These are phyloP conservation scores for Pogonocichla stellata DNA, from an alignment of 2,113 vertebrate genomes.

Conservation along the genomic window DNA sequence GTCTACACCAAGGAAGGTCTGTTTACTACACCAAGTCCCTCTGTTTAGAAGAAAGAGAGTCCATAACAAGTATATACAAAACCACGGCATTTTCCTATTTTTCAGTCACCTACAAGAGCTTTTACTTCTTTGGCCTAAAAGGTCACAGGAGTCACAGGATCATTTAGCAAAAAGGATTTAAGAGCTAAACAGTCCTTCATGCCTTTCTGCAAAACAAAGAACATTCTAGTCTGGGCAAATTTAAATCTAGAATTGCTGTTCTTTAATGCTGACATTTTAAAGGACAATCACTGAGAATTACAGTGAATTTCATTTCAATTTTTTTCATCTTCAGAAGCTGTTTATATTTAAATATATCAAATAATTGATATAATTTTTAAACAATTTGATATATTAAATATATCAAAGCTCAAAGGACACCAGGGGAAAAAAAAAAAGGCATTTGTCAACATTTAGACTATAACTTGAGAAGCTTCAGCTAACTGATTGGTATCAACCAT, in stretches of 20 bases:
- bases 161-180: not conserved
- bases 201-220: not conserved
- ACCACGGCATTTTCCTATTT: not conserved
- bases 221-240: rapidly evolving
- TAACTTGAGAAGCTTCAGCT: not conserved
- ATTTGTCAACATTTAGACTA: not conserved
- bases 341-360: not conserved
- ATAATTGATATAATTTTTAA: not conserved
- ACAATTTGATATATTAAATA: not conserved
- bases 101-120: not conserved
- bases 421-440: rapidly evolving
- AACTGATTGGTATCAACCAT: not conserved
- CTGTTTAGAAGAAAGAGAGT: not conserved
- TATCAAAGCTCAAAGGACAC: not conserved
- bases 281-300: not conserved
- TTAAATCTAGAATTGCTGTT: not conserved
- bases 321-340: not conserved
- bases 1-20: not conserved
- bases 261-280: not conserved
- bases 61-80: not conserved
- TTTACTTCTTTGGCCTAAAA: not conserved
- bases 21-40: too few species aligned
- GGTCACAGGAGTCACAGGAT: not conserved
- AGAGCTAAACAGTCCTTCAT: not conserved
- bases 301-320: not conserved